These are phyloP conservation scores for Ceyx cyanopectus DNA, from an alignment of 2,113 vertebrate genomes.

Conservation along the genomic window DNA sequence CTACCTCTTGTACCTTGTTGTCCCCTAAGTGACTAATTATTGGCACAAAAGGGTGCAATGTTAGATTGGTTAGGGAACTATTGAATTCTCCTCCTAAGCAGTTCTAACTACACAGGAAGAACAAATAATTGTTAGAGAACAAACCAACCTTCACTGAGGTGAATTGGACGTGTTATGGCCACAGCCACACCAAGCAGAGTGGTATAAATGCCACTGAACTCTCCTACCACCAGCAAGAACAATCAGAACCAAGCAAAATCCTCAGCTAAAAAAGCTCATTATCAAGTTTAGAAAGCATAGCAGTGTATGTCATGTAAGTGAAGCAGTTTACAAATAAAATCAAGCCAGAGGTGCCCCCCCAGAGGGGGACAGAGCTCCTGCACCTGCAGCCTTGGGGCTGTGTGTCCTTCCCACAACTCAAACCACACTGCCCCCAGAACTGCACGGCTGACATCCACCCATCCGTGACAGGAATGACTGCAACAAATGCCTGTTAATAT, in stretches of 20 bases:
- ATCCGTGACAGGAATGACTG: constrained; percentile 70
- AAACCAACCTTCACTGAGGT: not conserved
- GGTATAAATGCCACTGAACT: not conserved
- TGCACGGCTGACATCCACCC: constrained; percentile 62
- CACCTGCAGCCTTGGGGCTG: not conserved
- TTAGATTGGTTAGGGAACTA: not conserved
- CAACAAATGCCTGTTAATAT: constrained; percentile 75
- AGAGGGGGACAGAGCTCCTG: rapidly evolving
- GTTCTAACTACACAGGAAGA: not conserved
- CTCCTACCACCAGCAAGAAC: rapidly evolving
- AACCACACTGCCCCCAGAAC: constrained; percentile 37
- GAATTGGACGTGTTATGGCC: not conserved
- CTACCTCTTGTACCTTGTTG: not conserved
- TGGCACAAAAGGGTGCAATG: not conserved
- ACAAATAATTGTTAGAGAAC: not conserved
- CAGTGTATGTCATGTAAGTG: too few species aligned
- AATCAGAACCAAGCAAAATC: not conserved
- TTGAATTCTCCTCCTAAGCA: constrained; percentile 13
- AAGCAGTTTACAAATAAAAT: not conserved
- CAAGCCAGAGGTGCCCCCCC: not conserved
- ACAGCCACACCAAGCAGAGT: not conserved
- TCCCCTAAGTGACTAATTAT: not conserved
- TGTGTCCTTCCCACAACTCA: constrained; percentile 35
- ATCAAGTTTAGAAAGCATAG: too few species aligned
- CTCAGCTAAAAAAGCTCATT: not conserved